Evolutionary conservation across 1,140 invertebrate species (phyloP), one percentile per base, ranked within the genome.

Genomic region (Dreissena polymorpha): DNA sequence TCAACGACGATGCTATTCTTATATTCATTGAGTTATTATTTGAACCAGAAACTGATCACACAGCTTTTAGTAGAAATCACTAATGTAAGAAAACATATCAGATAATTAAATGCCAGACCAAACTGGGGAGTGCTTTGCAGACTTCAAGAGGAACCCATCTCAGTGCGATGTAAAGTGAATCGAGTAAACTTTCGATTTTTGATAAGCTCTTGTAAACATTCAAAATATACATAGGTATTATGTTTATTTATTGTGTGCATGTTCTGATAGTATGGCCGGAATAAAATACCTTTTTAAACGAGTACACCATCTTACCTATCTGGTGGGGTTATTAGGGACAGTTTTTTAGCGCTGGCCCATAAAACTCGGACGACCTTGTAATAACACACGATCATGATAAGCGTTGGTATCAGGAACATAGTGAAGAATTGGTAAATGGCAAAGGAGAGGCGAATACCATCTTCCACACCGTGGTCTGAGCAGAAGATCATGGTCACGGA

Each of bases 371-470:
- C 94, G 14, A 94, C 94, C 51, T 88, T 89, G 10, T 91, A 83
- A 84, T 94, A 94, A 86, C 93, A 94, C 68, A 92, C 86, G 27
- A 92, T 89, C 93, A 94, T 94, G 39, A 94, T 83, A 10, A 93
- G 18, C 0, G 89, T 91, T 0, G 94, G 94, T 5, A 93, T 65
- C 6, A 87, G 68, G 79, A 94, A 94, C 65, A 94, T 89, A 23
- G 93, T 88, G 10, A 93, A 53, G 12, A 94, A 87, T 73, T 93
- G 90, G 81, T 94, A 94, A 13, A 92, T 86, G 2, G 91, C 88
- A 39, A 93, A 90, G 0, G 86, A 68, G 12, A 91, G 72, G 2
- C 88, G 86, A n/a, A 75, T 83, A 27, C 2, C 72, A 27, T 83
- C 75, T 0, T 29, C 29, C 6, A 84, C 88, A 14, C 73, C 81